A percentile compares a stretch with the other conserved stretches of the same genome.
phyloP scores from a whole-genome alignment of 2,113 vertebrate genomes.

The Elephantulus edwardii region DNA sequence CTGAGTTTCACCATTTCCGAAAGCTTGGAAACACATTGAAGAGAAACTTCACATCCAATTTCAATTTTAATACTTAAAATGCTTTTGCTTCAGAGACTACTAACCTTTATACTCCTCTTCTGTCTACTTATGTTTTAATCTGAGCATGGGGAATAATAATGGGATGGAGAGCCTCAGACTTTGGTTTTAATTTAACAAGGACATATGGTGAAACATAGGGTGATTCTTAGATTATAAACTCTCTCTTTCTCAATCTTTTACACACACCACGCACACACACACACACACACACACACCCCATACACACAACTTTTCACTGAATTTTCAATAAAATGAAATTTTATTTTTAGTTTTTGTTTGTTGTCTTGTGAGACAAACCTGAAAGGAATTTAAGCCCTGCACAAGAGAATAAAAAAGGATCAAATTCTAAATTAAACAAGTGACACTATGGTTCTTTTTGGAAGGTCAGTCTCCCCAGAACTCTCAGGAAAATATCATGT shows the following conservation, averaged over 20 bases:
- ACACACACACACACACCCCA: neutral
- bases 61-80: conserved; percentile 28
- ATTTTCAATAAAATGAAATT: neutral
- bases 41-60: conserved; percentile 29
- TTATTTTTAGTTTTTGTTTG: neutral
- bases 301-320: neutral
- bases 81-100: neutral
- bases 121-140: neutral
- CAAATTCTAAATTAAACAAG: neutral
- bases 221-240: conserved; percentile 6
- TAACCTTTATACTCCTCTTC: neutral
- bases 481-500: conserved; percentile 41
- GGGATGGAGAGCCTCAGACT: neutral
- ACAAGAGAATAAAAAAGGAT: neutral
- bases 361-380: neutral
- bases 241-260: neutral
- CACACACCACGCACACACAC: neutral
- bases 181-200: neutral
- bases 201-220: neutral
- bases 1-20: neutral
- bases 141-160: neutral
- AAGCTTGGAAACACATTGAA: neutral
- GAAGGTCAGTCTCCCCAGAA: neutral
- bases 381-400: neutral
- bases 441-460: neutral